Conservation (phyloP, 2,113 vertebrate genomes). For the Cynocephalus volans region DNA sequence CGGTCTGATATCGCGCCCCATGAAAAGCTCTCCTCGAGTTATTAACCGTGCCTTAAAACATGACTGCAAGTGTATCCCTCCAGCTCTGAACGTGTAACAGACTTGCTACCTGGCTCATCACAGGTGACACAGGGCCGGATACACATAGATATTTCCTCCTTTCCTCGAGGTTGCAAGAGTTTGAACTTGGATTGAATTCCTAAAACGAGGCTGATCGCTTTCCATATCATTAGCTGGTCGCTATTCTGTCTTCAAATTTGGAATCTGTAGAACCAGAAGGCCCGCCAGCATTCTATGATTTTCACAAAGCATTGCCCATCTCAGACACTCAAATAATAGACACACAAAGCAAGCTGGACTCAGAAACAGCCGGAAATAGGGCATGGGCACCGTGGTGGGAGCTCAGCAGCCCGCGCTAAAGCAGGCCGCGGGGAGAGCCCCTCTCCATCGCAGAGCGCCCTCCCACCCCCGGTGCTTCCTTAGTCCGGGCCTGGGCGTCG, state of each 20-base stretch:
- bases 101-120: constrained; percentile 12
- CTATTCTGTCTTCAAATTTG: not conserved
- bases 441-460: fast-evolving
- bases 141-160: not conserved
- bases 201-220: not conserved
- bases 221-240: not conserved
- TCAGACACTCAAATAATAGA: not conserved
- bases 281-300: not conserved
- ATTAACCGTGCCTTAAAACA: not conserved
- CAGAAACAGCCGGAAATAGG: not conserved
- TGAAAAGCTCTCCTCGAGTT: not conserved
- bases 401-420: fast-evolving
- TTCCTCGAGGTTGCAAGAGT: not conserved
- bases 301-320: not conserved
- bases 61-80: not conserved
- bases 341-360: not conserved
- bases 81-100: not conserved
- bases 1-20: fast-evolving
- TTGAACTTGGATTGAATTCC: not conserved
- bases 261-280: not conserved
- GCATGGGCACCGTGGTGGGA: not conserved
- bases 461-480: not conserved
- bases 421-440: not conserved
- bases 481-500: not conserved
- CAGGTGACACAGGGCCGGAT: not conserved